phyloP scores from a whole-genome alignment of 2,888 invertebrate genomes.

The Ennomos quercinarius region DNA sequence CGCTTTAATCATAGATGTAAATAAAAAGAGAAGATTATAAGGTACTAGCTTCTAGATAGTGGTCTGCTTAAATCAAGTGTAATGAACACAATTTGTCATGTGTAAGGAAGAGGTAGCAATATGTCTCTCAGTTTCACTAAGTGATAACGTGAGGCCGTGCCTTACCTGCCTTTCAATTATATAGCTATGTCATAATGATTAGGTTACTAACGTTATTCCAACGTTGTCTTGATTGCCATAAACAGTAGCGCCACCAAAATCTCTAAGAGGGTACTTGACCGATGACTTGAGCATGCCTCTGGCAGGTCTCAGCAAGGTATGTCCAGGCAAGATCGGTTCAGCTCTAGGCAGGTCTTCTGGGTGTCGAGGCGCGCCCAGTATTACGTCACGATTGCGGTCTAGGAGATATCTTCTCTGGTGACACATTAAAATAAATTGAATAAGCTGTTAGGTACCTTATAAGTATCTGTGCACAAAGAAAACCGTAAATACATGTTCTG shows the following conservation, averaged over 20 bases:
- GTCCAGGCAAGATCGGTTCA: conserved; percentile 55
- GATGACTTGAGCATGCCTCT: conserved; percentile 54
- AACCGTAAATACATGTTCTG: too few relatives aligned
- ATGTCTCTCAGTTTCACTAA: too few relatives aligned
- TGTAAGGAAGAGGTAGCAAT: background rate
- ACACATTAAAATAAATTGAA: too few relatives aligned
- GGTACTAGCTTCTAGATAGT: too few relatives aligned
- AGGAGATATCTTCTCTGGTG: background rate
- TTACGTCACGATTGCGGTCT: background rate
- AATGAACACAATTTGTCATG: too few relatives aligned
- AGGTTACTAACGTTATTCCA: conserved; percentile 58
- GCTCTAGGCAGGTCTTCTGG: conserved; percentile 45
- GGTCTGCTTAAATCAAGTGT: too few relatives aligned
- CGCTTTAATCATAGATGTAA: too few relatives aligned
- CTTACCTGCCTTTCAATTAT: too few relatives aligned
- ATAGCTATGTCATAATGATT: background rate
- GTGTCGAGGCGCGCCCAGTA: background rate
- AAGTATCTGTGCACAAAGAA: too few relatives aligned
- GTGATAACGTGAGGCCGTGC: too few relatives aligned
- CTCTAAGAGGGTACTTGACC: conserved; percentile 52
- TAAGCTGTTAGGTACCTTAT: too few relatives aligned
- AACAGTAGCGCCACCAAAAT: conserved; percentile 42
- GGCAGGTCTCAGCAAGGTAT: conserved; percentile 56
- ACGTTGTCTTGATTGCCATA: conserved; percentile 58
- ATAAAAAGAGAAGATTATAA: too few relatives aligned